Evolutionary conservation across 1,140 invertebrate species (phyloP).

Genomic region (Macrotrachela quadricornifera): DNA sequence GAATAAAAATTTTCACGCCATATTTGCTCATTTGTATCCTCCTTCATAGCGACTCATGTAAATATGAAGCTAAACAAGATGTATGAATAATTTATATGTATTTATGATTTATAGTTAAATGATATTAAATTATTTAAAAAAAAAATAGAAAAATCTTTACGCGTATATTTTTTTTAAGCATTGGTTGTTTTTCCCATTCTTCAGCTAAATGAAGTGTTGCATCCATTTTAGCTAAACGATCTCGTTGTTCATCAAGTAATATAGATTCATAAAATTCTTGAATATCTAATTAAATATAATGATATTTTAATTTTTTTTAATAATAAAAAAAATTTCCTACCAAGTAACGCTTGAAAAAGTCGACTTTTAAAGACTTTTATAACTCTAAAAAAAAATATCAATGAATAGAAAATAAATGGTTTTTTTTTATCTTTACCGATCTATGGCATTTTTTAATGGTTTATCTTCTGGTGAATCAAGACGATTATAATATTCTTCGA

Average conservation of each 20-base stretch:
- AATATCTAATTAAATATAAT: constrained; percentile 52
- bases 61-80: no score
- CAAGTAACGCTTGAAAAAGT: constrained; percentile 81
- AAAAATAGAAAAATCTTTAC: no score
- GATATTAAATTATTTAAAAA: no score
- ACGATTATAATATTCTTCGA: constrained; percentile 88
- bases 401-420: no score
- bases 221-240: constrained; percentile 73
- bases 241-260: constrained; percentile 76
- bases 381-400: constrained; percentile 40
- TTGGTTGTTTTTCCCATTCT: constrained; percentile 43
- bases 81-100: no score
- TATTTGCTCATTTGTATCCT: no score
- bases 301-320: background rate
- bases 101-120: no score
- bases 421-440: constrained; percentile 21
- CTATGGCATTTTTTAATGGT: constrained; percentile 73
- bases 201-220: constrained; percentile 83
- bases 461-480: constrained; percentile 72
- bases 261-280: constrained; percentile 96
- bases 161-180: no score
- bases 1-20: no score
- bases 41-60: no score
- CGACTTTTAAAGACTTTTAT: constrained; percentile 90
- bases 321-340: constrained; percentile 40